Base-by-base conservation (phyloP, 2,113 vertebrate genomes). In the Picathartes gymnocephalus region DNA sequence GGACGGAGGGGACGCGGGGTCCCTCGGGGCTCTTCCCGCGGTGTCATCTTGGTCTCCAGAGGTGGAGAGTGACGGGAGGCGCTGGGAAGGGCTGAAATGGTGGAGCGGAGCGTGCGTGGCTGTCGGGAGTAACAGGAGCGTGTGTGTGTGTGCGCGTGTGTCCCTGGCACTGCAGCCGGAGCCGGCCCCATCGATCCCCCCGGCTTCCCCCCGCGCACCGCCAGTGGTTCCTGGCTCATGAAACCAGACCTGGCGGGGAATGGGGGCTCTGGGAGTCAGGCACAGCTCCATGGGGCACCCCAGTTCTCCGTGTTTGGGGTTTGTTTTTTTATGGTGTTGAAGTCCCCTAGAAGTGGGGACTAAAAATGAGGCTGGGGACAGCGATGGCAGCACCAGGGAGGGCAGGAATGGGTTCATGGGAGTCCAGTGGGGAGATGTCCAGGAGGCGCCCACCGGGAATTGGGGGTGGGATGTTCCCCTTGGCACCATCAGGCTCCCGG, bases 401-500 rank as follows among this genome's bases (percentile, higher is more conserved):
- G 31, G 15, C 73, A 35, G 65, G 30, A 6, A 10, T 1, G 54
- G 58, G 47, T 57, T 13, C 3, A 0, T 11, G 77, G 45, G 9
- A 8, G 16, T 3, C n/a, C 17, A 11, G 64, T 16, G 6, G 42
- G 71, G 64, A 30, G 24, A 3, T 30, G 5, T 5, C 45, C 31
- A 1, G 22, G 13, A n/a, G 64, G 6, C 6, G 14, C 57, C 71
- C 39, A 4, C 2, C 28, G 3, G 86, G 80, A 61, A 20, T 0
- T 5, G 44, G 42, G 19, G 64, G 28, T 18, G 69, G 70, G 90
- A 45, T 8, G 39, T 1, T 69, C 42, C 48, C 35, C 13, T 22
- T 3, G 8, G 39, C 22, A 2, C 2, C 2, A 3, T 1, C 0
- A 23, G 33, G 50, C 13, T 80, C 61, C 35, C 17, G 9, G 57